Evolutionary conservation across 2,113 vertebrate genomes (phyloP).

Genomic region (Corythornis cristatus): DNA sequence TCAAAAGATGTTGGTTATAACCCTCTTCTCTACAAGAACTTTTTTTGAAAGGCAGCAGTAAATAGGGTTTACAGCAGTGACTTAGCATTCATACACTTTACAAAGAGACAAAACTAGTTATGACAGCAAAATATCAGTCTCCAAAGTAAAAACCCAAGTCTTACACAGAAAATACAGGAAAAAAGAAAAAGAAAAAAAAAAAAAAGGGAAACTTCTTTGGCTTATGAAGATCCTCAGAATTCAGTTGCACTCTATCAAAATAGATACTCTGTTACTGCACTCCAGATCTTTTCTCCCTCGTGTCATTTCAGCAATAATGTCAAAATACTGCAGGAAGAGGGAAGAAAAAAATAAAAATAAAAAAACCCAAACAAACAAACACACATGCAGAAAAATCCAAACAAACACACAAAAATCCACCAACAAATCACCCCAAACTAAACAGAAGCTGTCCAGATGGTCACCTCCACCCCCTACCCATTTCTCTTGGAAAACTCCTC

Average conservation of each 20-base stretch:
- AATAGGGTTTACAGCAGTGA: neutral
- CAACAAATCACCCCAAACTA: neutral
- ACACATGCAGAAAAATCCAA: neutral
- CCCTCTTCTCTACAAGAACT: neutral
- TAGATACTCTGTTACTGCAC: neutral
- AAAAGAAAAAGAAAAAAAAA: neutral
- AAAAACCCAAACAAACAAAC: too few species aligned
- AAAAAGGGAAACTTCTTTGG: neutral
- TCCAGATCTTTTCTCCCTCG: neutral
- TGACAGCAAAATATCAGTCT: neutral
- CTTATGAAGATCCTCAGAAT: neutral
- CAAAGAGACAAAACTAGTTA: neutral
- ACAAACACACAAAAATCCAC: too few species aligned
- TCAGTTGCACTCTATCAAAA: neutral
- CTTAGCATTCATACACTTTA: neutral
- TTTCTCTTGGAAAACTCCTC: neutral
- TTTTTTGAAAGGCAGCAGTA: neutral
- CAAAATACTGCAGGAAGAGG: neutral
- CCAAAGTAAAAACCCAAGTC: neutral
- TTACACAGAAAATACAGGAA: neutral
- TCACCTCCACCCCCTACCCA: fast-evolving
- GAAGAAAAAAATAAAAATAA: neutral
- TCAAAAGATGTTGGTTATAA: neutral
- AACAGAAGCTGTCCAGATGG: neutral
- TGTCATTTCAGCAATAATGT: neutral